phyloP scores from a whole-genome alignment of 23 tunicate species.

The Halocynthia aurantium region DNA sequence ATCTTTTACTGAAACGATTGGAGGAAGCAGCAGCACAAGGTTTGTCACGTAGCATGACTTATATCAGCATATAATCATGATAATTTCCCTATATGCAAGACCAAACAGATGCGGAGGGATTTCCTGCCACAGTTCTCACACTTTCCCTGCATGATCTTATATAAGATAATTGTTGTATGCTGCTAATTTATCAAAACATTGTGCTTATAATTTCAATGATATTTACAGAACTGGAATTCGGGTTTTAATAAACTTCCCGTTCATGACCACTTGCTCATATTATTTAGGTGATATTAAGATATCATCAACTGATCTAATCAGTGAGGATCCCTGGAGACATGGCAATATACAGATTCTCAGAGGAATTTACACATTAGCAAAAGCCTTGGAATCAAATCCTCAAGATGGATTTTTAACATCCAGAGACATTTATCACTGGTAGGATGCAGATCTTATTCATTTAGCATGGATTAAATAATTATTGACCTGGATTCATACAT shows the following conservation, averaged over 20 bases:
- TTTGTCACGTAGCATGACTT: neutral
- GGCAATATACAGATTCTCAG: slow-evolving; percentile 44
- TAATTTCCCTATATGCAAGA: too few species aligned
- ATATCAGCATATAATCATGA: too few species aligned
- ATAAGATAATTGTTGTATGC: too few species aligned
- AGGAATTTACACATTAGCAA: slow-evolving; percentile 45
- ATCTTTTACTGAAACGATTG: slow-evolving; percentile 37
- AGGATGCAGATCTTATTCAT: neutral
- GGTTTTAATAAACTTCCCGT: too few species aligned
- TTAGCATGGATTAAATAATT: neutral
- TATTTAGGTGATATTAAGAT: slow-evolving; percentile 13
- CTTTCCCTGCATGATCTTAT: too few species aligned
- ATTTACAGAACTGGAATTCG: too few species aligned
- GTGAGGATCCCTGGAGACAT: slow-evolving; percentile 58
- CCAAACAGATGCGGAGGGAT: too few species aligned
- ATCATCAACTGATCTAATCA: slow-evolving; percentile 30
- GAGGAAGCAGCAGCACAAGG: slow-evolving; percentile 64
- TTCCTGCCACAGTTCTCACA: too few species aligned
- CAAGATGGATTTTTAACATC: slow-evolving; percentile 42
- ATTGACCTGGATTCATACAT: neutral
- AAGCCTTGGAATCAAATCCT: slow-evolving; percentile 32
- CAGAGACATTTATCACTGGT: slow-evolving; percentile 76
- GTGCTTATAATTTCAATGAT: too few species aligned
- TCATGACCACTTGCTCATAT: too few species aligned
- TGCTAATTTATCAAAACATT: too few species aligned